Evolutionary conservation across 2,888 invertebrate species (phyloP).

Genomic region (Tiliacea citrago): DNA sequence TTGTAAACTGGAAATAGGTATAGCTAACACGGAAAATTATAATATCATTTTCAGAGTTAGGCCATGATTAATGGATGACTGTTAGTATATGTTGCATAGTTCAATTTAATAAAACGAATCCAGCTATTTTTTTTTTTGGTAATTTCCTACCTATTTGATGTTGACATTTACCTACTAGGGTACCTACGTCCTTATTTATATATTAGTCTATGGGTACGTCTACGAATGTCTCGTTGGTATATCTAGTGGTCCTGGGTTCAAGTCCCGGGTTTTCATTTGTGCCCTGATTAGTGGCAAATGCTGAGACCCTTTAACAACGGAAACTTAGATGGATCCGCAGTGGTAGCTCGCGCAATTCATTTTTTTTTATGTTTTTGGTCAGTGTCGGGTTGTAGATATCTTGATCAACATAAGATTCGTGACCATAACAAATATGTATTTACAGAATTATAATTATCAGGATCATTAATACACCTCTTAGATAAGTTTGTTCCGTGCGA

Average conservation of each 20-base stretch:
- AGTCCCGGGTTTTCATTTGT: background rate
- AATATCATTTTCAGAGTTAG: no score
- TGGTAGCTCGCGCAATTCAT: no score
- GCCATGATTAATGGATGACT: background rate
- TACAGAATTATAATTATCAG: no score
- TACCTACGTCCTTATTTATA: no score
- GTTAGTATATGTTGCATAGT: background rate
- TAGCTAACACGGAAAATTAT: constrained; percentile 13
- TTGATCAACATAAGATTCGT: no score
- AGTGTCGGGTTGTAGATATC: no score
- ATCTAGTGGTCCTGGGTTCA: background rate
- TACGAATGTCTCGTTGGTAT: background rate
- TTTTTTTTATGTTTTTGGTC: no score
- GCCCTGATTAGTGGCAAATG: background rate
- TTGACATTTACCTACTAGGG: background rate
- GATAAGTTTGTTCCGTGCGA: no score
- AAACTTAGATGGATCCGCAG: background rate
- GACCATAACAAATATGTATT: no score
- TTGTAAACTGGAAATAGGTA: background rate
- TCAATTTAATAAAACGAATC: constrained; percentile 11
- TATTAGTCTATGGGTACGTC: no score
- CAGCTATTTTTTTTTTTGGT: background rate
- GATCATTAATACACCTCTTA: no score
- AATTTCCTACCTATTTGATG: background rate
- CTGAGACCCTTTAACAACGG: background rate